Evolutionary conservation across 2,797 vertebrate genomes (phyloP), one percentile per base, ranked within the genome.

Genomic region (Cuculus canorus): DNA sequence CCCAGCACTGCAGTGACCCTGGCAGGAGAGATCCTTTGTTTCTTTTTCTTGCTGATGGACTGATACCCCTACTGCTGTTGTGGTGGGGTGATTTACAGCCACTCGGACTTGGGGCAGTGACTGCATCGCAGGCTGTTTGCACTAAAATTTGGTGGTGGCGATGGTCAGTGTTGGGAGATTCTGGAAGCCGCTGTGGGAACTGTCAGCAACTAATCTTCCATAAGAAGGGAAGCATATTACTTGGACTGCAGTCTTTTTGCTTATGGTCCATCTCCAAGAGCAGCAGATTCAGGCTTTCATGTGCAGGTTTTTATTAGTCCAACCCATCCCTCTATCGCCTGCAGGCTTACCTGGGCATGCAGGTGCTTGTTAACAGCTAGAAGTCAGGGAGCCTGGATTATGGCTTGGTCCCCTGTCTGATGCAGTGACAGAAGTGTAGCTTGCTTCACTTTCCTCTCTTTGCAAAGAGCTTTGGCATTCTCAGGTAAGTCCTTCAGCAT

Each of bases 1-100:
- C 78, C 39, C 75, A 77, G 78, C 6, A 4, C 69, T 70, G 82
- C 87, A 60, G 78, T 78, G 86, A 94, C 60, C 50, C 88, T 88
- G 78, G 19, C 60, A 65, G 41, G 60, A 92, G 66, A 88, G 27
- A 86, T 35, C 75, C 25, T 90, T 92, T 96, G 85, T 92, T 88
- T 90, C 84, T 90, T 7, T 78, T 89, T 72, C 76, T 66, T 85
- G 54, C 59, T 78, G 70, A 75, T 35, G 47, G 83, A 82, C 68
- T 69, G 47, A 71, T 82, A 50, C 54, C 23, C 56, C 21, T 48
- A 7, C 65, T 65, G 64, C 83, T 81, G 56, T 77, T 75, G 71
- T 17, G 71, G 71, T 70, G 75, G 75, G 75, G 71, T 96, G 64
- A 94, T 89, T 65, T 90, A 73, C 53, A 86, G 81, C 35, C 57